Evolutionary conservation across 1,140 invertebrate species (phyloP).

Genomic region (Gonatopus flavifemur): DNA sequence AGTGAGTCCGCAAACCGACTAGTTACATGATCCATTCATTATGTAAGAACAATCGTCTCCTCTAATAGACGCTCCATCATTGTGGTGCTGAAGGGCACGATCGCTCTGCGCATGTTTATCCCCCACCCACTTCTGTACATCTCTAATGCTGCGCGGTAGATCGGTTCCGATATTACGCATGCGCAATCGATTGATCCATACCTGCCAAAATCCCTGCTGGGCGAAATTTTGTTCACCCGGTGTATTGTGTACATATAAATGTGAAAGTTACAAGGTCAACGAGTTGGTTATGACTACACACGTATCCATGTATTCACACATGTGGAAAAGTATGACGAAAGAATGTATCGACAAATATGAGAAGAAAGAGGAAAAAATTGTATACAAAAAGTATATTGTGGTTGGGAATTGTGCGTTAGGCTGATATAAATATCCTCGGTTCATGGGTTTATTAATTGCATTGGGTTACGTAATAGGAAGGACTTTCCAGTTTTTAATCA

Average conservation of each 20-base stretch:
- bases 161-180: no score
- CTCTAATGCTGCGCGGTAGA: slow-evolving; percentile 2
- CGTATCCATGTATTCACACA: no score
- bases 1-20: slow-evolving; percentile 40
- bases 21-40: slow-evolving; percentile 60
- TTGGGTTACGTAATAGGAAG: no score
- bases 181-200: neutral
- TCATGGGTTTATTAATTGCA: no score
- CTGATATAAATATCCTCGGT: no score
- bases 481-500: no score
- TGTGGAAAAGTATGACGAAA: no score
- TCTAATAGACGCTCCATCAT: slow-evolving; percentile 56
- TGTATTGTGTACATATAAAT: neutral
- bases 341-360: no score
- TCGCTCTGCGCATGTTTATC: slow-evolving; percentile 21
- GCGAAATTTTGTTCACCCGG: slow-evolving; percentile 1
- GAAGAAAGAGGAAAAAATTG: no score
- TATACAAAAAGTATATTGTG: no score
- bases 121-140: slow-evolving; percentile 16
- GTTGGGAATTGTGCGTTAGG: no score
- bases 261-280: neutral
- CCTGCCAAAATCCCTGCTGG: slow-evolving; percentile 15
- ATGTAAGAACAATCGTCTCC: slow-evolving; percentile 58
- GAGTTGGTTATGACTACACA: no score
- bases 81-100: slow-evolving; percentile 51